Percentiles rank a stretch among this genome's conserved stretches.
phyloP scores from a whole-genome alignment of 2,113 vertebrate genomes.

The Corvus moneduloides region DNA sequence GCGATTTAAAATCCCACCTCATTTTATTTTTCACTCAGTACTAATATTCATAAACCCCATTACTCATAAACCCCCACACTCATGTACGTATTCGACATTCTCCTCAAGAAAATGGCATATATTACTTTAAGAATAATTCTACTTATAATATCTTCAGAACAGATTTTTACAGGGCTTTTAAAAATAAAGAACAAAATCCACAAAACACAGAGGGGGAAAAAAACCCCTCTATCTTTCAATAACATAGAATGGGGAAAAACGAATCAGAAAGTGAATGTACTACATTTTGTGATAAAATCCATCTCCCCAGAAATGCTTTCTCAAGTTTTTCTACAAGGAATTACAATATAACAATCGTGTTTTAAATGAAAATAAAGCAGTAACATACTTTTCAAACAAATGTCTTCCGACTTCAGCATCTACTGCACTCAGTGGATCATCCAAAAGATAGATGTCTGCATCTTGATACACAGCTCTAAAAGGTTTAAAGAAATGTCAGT shows the following conservation, averaged over 20 bases:
- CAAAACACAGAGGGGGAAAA: not conserved
- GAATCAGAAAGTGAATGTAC: not conserved
- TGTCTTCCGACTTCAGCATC: conserved; percentile 92
- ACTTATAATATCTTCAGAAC: not conserved
- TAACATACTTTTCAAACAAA: conserved; percentile 90
- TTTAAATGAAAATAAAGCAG: not conserved
- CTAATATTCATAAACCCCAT: not conserved
- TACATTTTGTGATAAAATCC: not conserved
- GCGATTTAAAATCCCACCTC: not conserved
- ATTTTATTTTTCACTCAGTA: not conserved
- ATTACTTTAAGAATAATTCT: not conserved
- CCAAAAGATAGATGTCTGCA: conserved; percentile 94
- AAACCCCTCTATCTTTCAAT: accelerated
- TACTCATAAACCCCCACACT: not conserved
- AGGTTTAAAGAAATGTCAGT: not conserved
- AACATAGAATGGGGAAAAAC: not conserved
- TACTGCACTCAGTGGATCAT: conserved; percentile 94
- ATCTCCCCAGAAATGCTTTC: not conserved
- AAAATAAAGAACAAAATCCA: not conserved
- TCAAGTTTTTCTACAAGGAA: not conserved
- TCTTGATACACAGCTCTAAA: conserved; percentile 93
- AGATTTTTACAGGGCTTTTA: not conserved
- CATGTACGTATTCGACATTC: not conserved
- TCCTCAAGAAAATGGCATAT: not conserved
- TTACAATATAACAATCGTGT: not conserved